Evolutionary conservation across 2,888 invertebrate genomes (phyloP), one percentile per base, ranked within the genome.

Genomic region (Gymnoscelis rufifasciata): DNA sequence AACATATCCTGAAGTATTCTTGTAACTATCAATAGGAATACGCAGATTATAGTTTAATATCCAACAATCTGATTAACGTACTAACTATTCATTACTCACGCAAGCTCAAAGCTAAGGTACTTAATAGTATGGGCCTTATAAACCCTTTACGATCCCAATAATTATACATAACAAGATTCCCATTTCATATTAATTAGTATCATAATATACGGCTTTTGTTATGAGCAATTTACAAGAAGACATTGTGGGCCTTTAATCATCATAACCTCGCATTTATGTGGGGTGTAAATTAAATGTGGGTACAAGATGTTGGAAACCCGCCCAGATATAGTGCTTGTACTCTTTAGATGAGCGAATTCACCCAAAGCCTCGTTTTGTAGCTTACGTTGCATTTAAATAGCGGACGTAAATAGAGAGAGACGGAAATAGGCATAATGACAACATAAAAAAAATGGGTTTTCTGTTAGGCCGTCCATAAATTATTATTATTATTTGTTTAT

Each of bases 291-390:
- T 81, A 71, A 77, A 74, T 68, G 71, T 71, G 60, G 64, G 59
- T 80, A 84, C 83, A 83, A 83, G 83, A 80, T 64, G 75, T 77
- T 84, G 84, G 84, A 81, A 74, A 68, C 69, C 65, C 68, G 78
- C 80, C 79, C 79, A 72, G 68, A 68, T 75, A 71, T 78, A 78
- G 78, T 78, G n/a, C n/a, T n/a, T n/a, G n/a, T n/a, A 70, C 48
- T 11, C 11, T 52, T 39, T 36, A 40, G 46, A 43, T 46, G 46
- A 46, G 46, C 42, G 43, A 43, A 51, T 46, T 51, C 45, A 45
- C 33, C 36, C 24, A 31, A 40, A 15, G 13, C 11, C 6, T 12
- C 23, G 14, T 14, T 13, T 6, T 30, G 1, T n/a, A 30, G 11
- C 19, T 33, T 19, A 23, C 31, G 41, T 26, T 15, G 14, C 11